These are phyloP conservation scores for Pomatostomus ruficeps DNA, from an alignment of 2,113 vertebrate species.

Conservation along the genomic window DNA sequence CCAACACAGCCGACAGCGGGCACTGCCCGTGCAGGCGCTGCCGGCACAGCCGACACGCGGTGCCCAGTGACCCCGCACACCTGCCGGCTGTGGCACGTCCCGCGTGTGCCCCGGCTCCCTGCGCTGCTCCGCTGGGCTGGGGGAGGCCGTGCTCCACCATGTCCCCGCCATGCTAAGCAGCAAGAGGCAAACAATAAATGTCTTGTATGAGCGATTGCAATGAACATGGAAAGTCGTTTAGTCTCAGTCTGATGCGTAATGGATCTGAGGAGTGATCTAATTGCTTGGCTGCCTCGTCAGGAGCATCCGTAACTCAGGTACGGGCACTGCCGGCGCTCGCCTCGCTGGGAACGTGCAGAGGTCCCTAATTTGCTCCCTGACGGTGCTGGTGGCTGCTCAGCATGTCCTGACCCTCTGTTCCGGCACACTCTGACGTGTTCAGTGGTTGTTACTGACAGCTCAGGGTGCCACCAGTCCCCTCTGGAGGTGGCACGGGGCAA, in stretches of 20 bases:
- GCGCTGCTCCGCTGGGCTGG: neutral
- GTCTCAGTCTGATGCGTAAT: neutral
- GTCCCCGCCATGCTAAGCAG: neutral
- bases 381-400: neutral
- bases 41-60: neutral
- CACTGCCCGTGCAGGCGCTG: too few relatives aligned
- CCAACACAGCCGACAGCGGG: too few relatives aligned
- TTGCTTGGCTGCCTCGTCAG: neutral
- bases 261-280: conserved; percentile 25
- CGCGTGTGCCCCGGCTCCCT: accelerated
- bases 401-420: neutral
- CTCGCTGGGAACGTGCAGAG: neutral
- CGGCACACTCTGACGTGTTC: accelerated
- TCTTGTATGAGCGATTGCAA: conserved; percentile 54
- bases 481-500: neutral
- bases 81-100: neutral
- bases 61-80: neutral
- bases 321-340: accelerated
- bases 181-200: conserved; percentile 39
- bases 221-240: conserved; percentile 1
- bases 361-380: neutral
- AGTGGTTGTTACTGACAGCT: neutral
- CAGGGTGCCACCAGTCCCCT: neutral
- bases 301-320: conserved; percentile 3
- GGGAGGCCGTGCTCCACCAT: neutral